Evolutionary conservation across 2,888 invertebrate genomes (phyloP).

Genomic region (Spilosoma lubricipeda): DNA sequence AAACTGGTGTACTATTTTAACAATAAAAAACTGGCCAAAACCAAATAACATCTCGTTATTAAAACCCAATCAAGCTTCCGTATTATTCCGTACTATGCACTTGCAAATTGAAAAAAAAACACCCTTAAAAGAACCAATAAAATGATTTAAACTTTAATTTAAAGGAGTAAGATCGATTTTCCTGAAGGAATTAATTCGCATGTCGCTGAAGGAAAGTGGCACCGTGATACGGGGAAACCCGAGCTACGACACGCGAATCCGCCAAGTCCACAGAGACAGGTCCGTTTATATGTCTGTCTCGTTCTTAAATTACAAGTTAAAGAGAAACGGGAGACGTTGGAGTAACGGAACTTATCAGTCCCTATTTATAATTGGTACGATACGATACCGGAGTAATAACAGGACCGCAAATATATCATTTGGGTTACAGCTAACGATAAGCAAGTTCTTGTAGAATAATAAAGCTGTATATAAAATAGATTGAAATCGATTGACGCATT

Average conservation of each 20-base stretch:
- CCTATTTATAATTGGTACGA: conserved; percentile 78
- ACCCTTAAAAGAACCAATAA: conserved; percentile 29
- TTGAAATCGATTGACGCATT: not conserved
- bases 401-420: conserved; percentile 63
- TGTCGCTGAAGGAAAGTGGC: conserved; percentile 66
- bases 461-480: not conserved
- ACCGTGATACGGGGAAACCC: conserved; percentile 67
- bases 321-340: conserved; percentile 49
- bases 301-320: conserved; percentile 47
- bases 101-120: conserved; percentile 48
- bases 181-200: conserved; percentile 51
- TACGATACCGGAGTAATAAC: conserved; percentile 69
- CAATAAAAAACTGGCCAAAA: not conserved
- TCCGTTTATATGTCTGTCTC: conserved; percentile 59
- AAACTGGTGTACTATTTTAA: not conserved
- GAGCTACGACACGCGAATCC: conserved; percentile 63
- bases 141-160: conserved; percentile 35
- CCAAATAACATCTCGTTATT: not conserved
- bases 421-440: conserved; percentile 53
- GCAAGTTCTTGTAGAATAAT: conserved; percentile 19
- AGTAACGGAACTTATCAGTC: conserved; percentile 77
- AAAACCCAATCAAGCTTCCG: not conserved
- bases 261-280: conserved; percentile 60
- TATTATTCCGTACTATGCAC: conserved; percentile 21
- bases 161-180: conserved; percentile 40